Percentiles rank a stretch among this genome's conserved stretches.
Conservation (phyloP, 2,797 vertebrate species). For the Bradypus variegatus region DNA sequence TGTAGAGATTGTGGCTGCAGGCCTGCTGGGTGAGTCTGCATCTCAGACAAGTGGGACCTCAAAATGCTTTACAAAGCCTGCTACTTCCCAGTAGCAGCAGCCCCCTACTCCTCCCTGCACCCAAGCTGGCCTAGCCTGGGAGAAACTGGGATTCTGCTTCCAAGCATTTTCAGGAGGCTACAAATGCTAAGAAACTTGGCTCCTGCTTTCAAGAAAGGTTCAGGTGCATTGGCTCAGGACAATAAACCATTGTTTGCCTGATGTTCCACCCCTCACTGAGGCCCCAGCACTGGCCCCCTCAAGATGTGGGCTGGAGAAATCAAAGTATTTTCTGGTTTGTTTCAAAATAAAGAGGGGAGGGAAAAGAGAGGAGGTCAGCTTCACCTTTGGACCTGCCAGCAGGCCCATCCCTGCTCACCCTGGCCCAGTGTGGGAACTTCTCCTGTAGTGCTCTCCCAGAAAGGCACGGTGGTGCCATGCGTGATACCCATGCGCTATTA, state of each 20-base stretch:
- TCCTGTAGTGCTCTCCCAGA: neutral
- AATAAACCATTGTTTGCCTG: neutral
- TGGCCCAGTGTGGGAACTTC: conserved; percentile 12
- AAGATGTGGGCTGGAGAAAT: neutral
- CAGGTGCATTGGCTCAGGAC: neutral
- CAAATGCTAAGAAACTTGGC: neutral
- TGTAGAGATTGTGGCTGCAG: neutral
- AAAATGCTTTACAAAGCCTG: neutral
- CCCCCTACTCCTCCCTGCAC: neutral
- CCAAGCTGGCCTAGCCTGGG: neutral
- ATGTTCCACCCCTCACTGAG: neutral
- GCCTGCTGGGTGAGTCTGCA: neutral
- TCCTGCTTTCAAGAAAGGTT: neutral
- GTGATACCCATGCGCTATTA: neutral
- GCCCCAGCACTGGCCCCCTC: neutral
- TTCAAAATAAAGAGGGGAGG: neutral
- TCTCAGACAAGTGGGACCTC: neutral
- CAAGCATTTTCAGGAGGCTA: neutral
- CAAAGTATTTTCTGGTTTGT: neutral
- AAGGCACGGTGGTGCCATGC: neutral
- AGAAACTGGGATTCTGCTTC: neutral
- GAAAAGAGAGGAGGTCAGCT: neutral
- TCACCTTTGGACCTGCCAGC: neutral
- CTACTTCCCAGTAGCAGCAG: neutral
- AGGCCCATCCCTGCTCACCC: neutral